Evolutionary conservation across 1,140 invertebrate species (phyloP).

Genomic region (Drosophila pallidifrons): DNA sequence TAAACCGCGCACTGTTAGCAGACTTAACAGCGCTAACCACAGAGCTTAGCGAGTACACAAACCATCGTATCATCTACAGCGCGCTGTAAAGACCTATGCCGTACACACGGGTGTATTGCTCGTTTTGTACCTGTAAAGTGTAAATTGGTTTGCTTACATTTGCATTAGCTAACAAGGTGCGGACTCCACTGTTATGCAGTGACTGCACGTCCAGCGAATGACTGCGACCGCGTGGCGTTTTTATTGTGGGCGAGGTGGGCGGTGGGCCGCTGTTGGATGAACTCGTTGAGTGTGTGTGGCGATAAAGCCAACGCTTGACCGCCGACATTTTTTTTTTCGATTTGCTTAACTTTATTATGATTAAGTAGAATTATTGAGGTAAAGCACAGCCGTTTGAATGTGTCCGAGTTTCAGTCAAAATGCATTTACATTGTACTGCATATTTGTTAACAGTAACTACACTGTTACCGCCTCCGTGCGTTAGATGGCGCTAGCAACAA

Average conservation of each 20-base stretch:
- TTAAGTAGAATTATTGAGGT: slow-evolving; percentile 24
- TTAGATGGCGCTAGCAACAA: slow-evolving; percentile 48
- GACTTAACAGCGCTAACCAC: background rate
- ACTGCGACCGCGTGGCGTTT: slow-evolving; percentile 86
- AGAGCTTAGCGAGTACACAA: slow-evolving; percentile 27
- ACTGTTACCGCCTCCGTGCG: slow-evolving; percentile 10
- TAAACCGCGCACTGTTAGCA: slow-evolving; percentile 24
- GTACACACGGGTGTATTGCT: background rate
- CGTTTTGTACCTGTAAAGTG: background rate
- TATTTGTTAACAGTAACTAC: slow-evolving; percentile 25
- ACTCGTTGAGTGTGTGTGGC: slow-evolving; percentile 85
- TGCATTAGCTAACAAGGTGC: slow-evolving; percentile 78
- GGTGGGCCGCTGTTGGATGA: slow-evolving; percentile 63
- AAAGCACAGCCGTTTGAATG: slow-evolving; percentile 41
- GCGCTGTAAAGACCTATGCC: slow-evolving; percentile 15
- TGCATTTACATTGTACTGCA: slow-evolving; percentile 40
- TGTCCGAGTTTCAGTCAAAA: slow-evolving; percentile 14
- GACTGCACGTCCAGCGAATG: slow-evolving; percentile 91
- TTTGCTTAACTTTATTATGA: slow-evolving; percentile 22
- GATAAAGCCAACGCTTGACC: slow-evolving; percentile 87
- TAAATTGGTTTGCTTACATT: slow-evolving; percentile 52
- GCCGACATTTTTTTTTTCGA: slow-evolving; percentile 87
- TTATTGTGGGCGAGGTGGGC: slow-evolving; percentile 68
- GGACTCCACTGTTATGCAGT: slow-evolving; percentile 89
- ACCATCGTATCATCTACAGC: slow-evolving; percentile 20